Evolutionary conservation across 2,113 vertebrate genomes (phyloP).

Genomic region (Diadophis punctatus): DNA sequence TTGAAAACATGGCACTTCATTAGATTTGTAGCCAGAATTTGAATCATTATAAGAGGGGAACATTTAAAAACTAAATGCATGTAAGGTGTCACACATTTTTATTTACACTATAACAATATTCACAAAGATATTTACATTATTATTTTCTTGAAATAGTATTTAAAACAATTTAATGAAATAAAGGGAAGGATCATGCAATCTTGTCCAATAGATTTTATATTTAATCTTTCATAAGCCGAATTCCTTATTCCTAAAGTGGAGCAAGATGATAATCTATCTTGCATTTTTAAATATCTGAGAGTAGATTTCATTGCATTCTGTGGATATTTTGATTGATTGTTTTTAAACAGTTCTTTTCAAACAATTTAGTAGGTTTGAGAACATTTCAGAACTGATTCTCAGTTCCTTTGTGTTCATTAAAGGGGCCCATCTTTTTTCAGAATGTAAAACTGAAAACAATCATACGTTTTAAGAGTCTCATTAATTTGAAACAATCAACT

Average conservation of each 20-base stretch:
- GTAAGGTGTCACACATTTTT: neutral
- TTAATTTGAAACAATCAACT: neutral
- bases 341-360: neutral
- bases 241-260: neutral
- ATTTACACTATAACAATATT: neutral
- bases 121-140: neutral
- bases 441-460: neutral
- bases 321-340: neutral
- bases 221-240: neutral
- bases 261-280: neutral
- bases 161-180: neutral
- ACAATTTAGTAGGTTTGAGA: neutral
- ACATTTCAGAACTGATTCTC: neutral
- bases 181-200: neutral
- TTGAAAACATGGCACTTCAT: neutral
- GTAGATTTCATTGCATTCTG: neutral
- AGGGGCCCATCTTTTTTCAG: neutral
- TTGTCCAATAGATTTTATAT: constrained; percentile 8
- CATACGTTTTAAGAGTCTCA: neutral
- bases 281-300: neutral
- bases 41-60: neutral
- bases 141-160: neutral
- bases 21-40: neutral
- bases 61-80: neutral
- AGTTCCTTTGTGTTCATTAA: neutral